Percentiles rank a stretch among this genome's conserved stretches.
phyloP scores from a whole-genome alignment of 2,797 vertebrate species.

The Enteromius afrohamiltoni region DNA sequence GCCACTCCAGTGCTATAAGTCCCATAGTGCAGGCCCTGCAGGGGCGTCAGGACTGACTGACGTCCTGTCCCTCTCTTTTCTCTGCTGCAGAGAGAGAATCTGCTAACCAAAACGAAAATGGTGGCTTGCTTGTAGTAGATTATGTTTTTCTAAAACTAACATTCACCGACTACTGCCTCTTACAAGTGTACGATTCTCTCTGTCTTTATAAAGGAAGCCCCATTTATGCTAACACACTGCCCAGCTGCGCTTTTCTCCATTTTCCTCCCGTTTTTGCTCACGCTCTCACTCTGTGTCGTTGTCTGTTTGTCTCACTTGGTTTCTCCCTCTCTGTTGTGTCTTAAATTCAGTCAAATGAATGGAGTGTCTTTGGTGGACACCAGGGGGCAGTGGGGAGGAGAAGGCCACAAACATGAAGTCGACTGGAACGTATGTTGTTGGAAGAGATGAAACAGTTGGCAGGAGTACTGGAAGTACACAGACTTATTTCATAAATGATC shows the following conservation, averaged over 20 bases:
- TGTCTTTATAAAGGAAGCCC: slow-evolving; percentile 54
- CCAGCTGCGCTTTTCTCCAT: slow-evolving; percentile 6
- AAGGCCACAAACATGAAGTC: slow-evolving; percentile 76
- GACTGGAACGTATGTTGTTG: slow-evolving; percentile 64
- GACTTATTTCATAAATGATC: slow-evolving; percentile 67
- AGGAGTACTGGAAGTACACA: slow-evolving; percentile 77
- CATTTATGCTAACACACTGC: slow-evolving; percentile 46
- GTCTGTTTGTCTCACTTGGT: slow-evolving; percentile 42
- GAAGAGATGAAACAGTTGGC: slow-evolving; percentile 78
- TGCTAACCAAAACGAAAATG: slow-evolving; percentile 60
- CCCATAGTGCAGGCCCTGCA: slow-evolving; percentile 66
- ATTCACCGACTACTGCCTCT: slow-evolving; percentile 40
- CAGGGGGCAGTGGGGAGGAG: slow-evolving; percentile 69
- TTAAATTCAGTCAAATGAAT: slow-evolving; percentile 67
- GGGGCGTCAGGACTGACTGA: slow-evolving; percentile 63
- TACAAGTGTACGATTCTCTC: slow-evolving; percentile 37
- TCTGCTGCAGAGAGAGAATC: slow-evolving; percentile 59
- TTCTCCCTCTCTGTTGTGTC: slow-evolving; percentile 54
- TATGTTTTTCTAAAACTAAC: slow-evolving; percentile 51
- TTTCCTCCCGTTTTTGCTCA: slow-evolving; percentile 48
- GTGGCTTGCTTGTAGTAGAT: slow-evolving; percentile 53
- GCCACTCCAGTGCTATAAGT: slow-evolving; percentile 71
- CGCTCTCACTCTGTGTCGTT: slow-evolving; percentile 42
- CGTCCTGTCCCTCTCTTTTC: slow-evolving; percentile 56
- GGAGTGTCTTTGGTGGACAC: slow-evolving; percentile 70